Evolutionary conservation across 2,113 vertebrate species (phyloP), one percentile per base, ranked within the genome.

Genomic region (Emydocephalus ijimae): DNA sequence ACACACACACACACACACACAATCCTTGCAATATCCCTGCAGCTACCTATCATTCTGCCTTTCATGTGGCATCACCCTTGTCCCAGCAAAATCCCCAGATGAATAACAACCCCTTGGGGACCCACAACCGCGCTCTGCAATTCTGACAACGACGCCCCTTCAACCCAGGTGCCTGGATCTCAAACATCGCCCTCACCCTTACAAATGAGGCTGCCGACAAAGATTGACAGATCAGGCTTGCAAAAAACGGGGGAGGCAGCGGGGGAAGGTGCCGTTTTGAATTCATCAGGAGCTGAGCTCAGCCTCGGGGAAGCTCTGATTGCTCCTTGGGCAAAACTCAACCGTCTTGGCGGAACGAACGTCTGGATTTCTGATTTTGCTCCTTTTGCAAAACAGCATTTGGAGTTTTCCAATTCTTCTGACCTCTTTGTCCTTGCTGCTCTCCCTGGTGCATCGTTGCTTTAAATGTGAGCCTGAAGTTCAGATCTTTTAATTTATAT

Each of bases 81-180:
- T 18, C 64, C 64, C 64, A 74, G 29, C 64, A 34, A 74, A 34
- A 74, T 74, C 69, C 15, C n/a, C 29, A 74, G 18, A 74, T 5
- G 14, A 6, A 34, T 6, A 34, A n/a, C 14, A 34, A n/a, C 64
- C 29, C 15, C n/a, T 34, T 39, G n/a, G 64, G 12, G 14, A 18
- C 12, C n/a, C n/a, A 8, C 11, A 64, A 2, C 11, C 26, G 0
- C 26, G 1, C 15, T 39, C n/a, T 39, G n/a, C n/a, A 20, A 7
- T 20, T 74, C 69, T 15, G n/a, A 74, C n/a, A 7, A 15, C 2
- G 2, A 5, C 14, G 12, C 14, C 14, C 14, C 2, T 34, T 5
- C 64, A 74, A 18, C 1, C 5, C 11, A 69, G 11, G 29, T 0
- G 29, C 64, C 64, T 20, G n/a, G 14, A 15, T 74, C 15, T 7